These are phyloP conservation scores for Pachycephala philippinensis DNA, from an alignment of 2,113 vertebrate genomes.

Conservation along the genomic window DNA sequence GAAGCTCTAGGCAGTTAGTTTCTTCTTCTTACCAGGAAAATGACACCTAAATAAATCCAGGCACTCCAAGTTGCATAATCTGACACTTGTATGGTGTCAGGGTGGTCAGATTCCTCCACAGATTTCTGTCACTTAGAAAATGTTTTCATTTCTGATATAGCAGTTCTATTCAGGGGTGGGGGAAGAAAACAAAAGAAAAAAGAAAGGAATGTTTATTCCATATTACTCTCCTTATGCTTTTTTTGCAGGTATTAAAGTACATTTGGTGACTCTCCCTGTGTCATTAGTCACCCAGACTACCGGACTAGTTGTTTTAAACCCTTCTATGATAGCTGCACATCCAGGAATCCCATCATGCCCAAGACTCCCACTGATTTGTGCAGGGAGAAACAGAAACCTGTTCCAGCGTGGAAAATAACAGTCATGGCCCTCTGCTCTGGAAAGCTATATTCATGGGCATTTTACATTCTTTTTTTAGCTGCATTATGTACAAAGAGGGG, in stretches of 20 bases:
- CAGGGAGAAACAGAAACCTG: not conserved
- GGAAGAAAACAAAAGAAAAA: not conserved
- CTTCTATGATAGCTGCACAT: not conserved
- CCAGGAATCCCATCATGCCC: not conserved
- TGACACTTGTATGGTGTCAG: not conserved
- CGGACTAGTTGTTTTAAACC: not conserved
- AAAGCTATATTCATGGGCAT: not conserved
- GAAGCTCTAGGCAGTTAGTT: not conserved
- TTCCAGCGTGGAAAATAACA: not conserved
- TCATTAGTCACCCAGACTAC: not conserved
- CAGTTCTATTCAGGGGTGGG: not conserved
- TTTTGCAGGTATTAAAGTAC: not conserved
- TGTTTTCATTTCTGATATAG: not conserved
- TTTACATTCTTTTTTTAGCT: not conserved
- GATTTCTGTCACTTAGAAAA: not conserved
- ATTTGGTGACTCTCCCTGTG: not conserved
- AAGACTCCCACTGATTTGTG: not conserved
- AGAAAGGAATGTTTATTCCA: not conserved
- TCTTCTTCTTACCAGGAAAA: not conserved
- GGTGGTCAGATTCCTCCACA: not conserved
- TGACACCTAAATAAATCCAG: not conserved
- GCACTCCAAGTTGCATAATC: not conserved
- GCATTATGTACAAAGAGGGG: not conserved
- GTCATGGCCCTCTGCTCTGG: not conserved
- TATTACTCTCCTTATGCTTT: not conserved